Percentiles rank a stretch among this genome's conserved stretches.
phyloP scores from a whole-genome alignment of 2,113 vertebrate genomes.

The Emydocephalus ijimae region DNA sequence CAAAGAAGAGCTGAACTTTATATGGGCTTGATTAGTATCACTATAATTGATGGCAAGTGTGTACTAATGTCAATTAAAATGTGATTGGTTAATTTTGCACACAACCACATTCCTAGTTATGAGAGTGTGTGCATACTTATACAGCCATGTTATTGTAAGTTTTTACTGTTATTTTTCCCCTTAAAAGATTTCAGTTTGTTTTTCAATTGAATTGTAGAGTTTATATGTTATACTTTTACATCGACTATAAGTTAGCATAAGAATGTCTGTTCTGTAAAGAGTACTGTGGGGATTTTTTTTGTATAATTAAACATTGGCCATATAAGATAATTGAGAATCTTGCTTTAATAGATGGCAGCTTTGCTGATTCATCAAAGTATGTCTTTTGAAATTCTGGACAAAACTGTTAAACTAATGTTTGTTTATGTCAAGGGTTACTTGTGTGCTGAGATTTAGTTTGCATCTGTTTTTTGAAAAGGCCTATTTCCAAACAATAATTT shows the following conservation, averaged over 20 bases:
- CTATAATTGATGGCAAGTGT: neutral
- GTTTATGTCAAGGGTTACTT: slow-evolving; percentile 20
- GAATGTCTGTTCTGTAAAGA: neutral
- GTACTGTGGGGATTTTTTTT: neutral
- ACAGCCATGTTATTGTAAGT: neutral
- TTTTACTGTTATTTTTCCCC: neutral
- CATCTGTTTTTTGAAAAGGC: neutral
- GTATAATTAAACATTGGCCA: neutral
- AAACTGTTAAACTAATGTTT: slow-evolving; percentile 11
- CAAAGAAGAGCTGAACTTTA: neutral
- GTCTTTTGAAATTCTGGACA: rapidly evolving
- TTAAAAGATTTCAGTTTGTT: neutral
- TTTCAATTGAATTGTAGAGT: neutral
- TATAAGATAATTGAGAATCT: slow-evolving; percentile 20
- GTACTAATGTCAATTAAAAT: neutral
- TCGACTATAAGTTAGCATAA: neutral
- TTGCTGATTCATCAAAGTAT: slow-evolving; percentile 18
- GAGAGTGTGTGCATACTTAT: neutral
- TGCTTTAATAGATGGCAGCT: slow-evolving; percentile 20
- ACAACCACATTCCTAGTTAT: neutral
- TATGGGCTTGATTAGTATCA: neutral
- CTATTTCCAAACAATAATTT: neutral
- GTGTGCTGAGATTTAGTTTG: slow-evolving; percentile 3
- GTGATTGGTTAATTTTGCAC: neutral
- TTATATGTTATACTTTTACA: neutral